Percentiles rank a stretch among this genome's conserved stretches.
Evolutionary conservation across 2,888 invertebrate genomes (phyloP).

Genomic region (Asteroscopus sphinx): DNA sequence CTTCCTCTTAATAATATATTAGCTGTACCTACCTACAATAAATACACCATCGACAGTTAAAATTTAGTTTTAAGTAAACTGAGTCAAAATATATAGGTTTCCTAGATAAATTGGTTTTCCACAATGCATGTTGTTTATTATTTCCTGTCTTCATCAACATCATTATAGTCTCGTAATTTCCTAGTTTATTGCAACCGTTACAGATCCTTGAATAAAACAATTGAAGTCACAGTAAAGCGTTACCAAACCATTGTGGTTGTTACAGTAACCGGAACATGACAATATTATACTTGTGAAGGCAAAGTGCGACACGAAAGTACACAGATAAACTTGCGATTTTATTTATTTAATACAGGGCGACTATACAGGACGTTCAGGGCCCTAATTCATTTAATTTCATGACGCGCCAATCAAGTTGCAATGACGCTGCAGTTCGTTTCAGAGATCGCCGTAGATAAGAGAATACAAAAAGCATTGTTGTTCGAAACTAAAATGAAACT

Average conservation of each 20-base stretch:
- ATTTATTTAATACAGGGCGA: too few relatives aligned
- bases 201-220: slow-evolving; percentile 65
- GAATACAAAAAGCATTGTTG: too few relatives aligned
- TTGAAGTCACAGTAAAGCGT: slow-evolving; percentile 61
- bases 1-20: slow-evolving; percentile 8
- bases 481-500: too few relatives aligned
- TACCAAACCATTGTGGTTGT: slow-evolving; percentile 62
- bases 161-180: slow-evolving; percentile 30
- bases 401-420: too few relatives aligned
- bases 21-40: not conserved
- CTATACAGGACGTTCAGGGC: too few relatives aligned
- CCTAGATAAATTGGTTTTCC: too few relatives aligned
- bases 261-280: slow-evolving; percentile 63
- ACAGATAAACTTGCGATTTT: slow-evolving; percentile 20
- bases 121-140: not conserved
- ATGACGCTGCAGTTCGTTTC: too few relatives aligned
- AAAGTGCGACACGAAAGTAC: slow-evolving; percentile 44
- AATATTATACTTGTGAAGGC: slow-evolving; percentile 43
- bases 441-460: too few relatives aligned
- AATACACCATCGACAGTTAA: too few relatives aligned
- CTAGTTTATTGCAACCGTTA: slow-evolving; percentile 49
- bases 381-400: too few relatives aligned
- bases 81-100: too few relatives aligned
- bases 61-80: too few relatives aligned
- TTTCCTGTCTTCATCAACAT: slow-evolving; percentile 1